phyloP scores from a whole-genome alignment of 1,140 invertebrate species.

The Bicyclus anynana region DNA sequence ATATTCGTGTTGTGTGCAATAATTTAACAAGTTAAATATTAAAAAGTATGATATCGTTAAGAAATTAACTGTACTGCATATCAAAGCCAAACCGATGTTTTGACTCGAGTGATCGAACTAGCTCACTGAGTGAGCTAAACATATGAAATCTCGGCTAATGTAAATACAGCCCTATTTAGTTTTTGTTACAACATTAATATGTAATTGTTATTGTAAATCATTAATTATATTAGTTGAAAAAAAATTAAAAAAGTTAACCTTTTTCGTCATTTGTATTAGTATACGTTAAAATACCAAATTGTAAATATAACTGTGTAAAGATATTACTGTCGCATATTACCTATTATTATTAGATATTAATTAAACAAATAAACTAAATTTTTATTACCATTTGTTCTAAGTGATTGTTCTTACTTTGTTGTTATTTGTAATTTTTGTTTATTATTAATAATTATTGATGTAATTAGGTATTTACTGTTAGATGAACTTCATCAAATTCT shows the following conservation, averaged over 20 bases:
- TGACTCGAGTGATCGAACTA: slow-evolving; percentile 31
- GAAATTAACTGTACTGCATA: slow-evolving; percentile 50
- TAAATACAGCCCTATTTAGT: slow-evolving; percentile 46
- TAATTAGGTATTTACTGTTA: slow-evolving; percentile 27
- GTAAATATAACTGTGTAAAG: slow-evolving; percentile 74
- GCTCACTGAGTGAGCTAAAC: slow-evolving; percentile 29
- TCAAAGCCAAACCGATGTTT: slow-evolving; percentile 61
- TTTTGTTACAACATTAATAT: slow-evolving; percentile 47
- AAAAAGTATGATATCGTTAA: slow-evolving; percentile 34
- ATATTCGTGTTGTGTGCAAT: slow-evolving; percentile 48
- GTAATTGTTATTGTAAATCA: slow-evolving; percentile 59
- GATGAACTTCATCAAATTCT: slow-evolving; percentile 38
- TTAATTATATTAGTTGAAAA: slow-evolving; percentile 28
- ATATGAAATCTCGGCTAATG: slow-evolving; percentile 47
- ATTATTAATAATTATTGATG: slow-evolving; percentile 65
- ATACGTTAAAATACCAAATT: slow-evolving; percentile 75
- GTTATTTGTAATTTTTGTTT: slow-evolving; percentile 63
- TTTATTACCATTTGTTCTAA: slow-evolving; percentile 75
- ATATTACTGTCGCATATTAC: slow-evolving; percentile 60
- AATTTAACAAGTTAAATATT: slow-evolving; percentile 40
- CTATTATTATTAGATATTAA: too few species aligned
- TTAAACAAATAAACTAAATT: slow-evolving; percentile 70
- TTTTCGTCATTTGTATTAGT: slow-evolving; percentile 66
- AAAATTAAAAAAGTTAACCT: slow-evolving; percentile 50
- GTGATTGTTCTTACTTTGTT: slow-evolving; percentile 73